Evolutionary conservation across 2,888 invertebrate genomes (phyloP).

Genomic region (Diogma glabrata): DNA sequence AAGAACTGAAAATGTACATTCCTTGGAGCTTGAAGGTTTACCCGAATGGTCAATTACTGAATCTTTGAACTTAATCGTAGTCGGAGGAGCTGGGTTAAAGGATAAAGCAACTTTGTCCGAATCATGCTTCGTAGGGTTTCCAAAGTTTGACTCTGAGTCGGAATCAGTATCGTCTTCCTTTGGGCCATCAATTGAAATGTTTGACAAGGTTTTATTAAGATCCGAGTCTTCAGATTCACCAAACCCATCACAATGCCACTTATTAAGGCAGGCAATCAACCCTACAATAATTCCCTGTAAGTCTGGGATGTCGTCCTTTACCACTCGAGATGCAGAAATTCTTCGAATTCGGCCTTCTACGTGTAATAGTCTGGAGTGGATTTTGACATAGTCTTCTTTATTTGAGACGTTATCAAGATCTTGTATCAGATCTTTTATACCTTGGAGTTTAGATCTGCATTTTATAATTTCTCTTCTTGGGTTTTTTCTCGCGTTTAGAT

Average conservation of each 20-base stretch:
- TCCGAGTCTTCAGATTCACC: background rate
- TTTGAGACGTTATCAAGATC: background rate
- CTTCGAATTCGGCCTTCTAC: background rate
- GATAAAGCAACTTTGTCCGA: too few species aligned
- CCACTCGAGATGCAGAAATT: background rate
- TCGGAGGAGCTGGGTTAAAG: too few species aligned
- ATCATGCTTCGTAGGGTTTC: too few species aligned
- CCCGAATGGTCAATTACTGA: too few species aligned
- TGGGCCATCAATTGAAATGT: background rate
- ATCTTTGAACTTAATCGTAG: too few species aligned
- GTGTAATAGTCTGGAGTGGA: background rate
- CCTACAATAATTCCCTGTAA: background rate
- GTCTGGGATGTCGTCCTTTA: background rate
- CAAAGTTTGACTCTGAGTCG: too few species aligned
- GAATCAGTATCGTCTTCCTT: background rate
- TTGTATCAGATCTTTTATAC: background rate
- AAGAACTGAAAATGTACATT: too few species aligned
- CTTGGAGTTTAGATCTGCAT: too few species aligned
- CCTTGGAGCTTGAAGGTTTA: too few species aligned
- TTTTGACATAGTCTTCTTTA: background rate
- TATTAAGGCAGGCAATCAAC: background rate
- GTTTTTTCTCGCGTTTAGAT: too few species aligned
- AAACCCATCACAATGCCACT: background rate
- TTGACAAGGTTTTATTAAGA: background rate
- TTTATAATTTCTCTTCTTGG: too few species aligned